A percentile compares a stretch with the other conserved stretches of the same genome.
These are phyloP conservation scores for Dasyornis broadbenti DNA, from an alignment of 2,113 vertebrate species.

Conservation along the genomic window DNA sequence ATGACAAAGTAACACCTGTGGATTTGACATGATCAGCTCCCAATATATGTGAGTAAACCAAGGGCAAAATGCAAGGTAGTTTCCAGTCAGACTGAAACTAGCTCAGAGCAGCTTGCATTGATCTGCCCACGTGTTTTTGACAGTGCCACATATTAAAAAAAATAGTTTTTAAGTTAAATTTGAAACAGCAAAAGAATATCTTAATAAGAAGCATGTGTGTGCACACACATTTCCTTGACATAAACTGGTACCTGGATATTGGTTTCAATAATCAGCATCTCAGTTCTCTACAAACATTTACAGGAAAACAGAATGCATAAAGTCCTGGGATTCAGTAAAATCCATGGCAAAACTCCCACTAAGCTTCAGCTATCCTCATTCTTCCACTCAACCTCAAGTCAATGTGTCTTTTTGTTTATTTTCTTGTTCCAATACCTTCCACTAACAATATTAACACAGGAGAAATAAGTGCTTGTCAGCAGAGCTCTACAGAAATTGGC, in stretches of 20 bases:
- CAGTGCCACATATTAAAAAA: background rate
- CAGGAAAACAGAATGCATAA: background rate
- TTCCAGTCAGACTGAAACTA: background rate
- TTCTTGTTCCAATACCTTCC: slow-evolving; percentile 15
- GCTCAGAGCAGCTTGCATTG: background rate
- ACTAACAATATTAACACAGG: slow-evolving; percentile 5
- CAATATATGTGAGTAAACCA: background rate
- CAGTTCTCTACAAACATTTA: background rate
- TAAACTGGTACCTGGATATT: background rate
- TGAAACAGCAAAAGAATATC: background rate
- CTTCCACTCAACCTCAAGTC: slow-evolving; percentile 1
- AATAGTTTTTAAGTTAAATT: background rate
- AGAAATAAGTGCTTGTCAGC: slow-evolving; percentile 31
- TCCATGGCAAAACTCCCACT: background rate
- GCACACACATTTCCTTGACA: background rate
- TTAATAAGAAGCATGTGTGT: background rate
- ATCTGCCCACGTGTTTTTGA: background rate
- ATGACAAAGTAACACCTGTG: background rate
- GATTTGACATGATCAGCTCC: background rate
- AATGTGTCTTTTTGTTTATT: slow-evolving; percentile 15
- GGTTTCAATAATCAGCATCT: background rate
- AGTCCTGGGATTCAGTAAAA: background rate
- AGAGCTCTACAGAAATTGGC: slow-evolving; percentile 9
- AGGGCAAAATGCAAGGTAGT: background rate
- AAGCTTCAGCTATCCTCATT: background rate